Conservation (phyloP, 2,888 invertebrate species). For the Rotaria sp. region DNA sequence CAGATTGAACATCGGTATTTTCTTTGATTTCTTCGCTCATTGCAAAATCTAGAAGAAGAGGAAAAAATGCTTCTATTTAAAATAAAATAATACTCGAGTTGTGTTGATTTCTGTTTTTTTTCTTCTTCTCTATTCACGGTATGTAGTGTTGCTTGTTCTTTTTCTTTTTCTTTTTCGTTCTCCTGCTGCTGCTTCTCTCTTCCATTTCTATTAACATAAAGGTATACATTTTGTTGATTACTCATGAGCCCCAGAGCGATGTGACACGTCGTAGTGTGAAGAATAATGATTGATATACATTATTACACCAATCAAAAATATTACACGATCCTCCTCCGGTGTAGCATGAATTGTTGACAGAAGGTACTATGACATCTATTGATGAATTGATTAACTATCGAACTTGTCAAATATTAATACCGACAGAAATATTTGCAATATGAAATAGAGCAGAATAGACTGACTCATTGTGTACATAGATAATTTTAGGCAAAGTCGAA, state of each 20-base stretch:
- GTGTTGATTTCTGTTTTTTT: neutral
- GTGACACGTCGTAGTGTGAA: neutral
- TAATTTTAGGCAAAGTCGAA: no score
- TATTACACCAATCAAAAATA: no score
- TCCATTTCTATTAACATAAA: neutral
- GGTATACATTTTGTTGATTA: neutral
- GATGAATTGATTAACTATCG: no score
- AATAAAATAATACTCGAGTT: neutral
- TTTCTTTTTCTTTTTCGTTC: neutral
- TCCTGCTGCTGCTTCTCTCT: neutral
- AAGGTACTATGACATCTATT: no score
- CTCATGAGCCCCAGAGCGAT: neutral
- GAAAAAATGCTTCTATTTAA: neutral
- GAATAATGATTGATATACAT: no score
- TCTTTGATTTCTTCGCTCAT: neutral
- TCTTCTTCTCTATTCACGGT: neutral
- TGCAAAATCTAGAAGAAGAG: neutral
- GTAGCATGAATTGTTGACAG: no score
- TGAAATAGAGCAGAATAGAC: no score
- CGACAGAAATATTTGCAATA: no score
- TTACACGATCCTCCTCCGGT: no score
- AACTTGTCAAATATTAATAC: no score
- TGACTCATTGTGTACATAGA: no score
- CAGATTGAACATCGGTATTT: neutral
- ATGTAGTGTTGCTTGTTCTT: neutral